Evolutionary conservation across 2,888 invertebrate species (phyloP).

Genomic region (Chrysomela aeneicollis): DNA sequence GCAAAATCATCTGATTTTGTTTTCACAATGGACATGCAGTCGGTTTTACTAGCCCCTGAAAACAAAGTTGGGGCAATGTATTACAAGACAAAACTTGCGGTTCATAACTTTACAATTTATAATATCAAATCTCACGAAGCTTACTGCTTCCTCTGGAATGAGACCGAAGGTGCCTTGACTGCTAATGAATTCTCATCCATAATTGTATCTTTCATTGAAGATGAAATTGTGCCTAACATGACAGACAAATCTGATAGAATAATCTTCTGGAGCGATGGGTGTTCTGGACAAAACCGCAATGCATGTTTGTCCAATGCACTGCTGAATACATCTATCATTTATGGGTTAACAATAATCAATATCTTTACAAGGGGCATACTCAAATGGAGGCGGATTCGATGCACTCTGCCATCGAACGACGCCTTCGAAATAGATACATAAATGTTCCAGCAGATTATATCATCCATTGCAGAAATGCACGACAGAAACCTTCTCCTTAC

Average conservation of each 20-base stretch:
- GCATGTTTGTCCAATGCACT: constrained; percentile 25
- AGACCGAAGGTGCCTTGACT: constrained; percentile 2
- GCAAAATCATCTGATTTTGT: too few relatives aligned
- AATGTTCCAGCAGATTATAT: constrained; percentile 27
- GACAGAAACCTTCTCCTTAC: constrained; percentile 19
- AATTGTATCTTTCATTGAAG: not conserved
- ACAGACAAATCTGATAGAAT: not conserved
- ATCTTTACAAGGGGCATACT: constrained; percentile 30
- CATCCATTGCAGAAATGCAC: constrained; percentile 10
- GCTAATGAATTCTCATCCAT: not conserved
- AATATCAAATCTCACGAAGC: not conserved
- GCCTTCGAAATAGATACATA: constrained; percentile 20
- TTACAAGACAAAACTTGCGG: constrained; percentile 9
- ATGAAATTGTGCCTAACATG: not conserved
- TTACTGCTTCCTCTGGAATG: not conserved
- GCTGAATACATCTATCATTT: constrained; percentile 21
- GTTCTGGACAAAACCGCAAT: constrained; percentile 28
- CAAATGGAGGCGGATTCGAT: constrained; percentile 32
- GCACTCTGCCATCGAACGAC: constrained; percentile 26
- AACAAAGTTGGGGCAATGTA: not conserved
- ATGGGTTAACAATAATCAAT: constrained; percentile 27
- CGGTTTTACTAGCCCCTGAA: constrained; percentile 10
- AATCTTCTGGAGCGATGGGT: constrained; percentile 19
- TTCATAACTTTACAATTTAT: constrained; percentile 18
- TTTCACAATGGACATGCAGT: constrained; percentile 19